Conservation (phyloP, 1,140 invertebrate species). For the Temnothorax longispinosus region DNA sequence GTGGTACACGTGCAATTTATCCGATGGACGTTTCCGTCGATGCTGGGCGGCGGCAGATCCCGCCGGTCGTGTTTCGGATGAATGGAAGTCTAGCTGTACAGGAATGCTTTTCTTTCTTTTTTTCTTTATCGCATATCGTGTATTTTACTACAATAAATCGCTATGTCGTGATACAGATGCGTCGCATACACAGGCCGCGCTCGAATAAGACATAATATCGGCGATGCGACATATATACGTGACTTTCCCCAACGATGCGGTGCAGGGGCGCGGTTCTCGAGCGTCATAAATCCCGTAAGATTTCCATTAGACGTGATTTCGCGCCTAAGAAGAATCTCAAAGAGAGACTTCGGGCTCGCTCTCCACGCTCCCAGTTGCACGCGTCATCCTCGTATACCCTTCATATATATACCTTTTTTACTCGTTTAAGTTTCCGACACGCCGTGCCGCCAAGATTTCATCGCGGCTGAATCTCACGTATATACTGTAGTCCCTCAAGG, state of each 20-base stretch:
- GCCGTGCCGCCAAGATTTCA: conserved; percentile 21
- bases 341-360: background rate
- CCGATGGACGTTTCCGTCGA: background rate
- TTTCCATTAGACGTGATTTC: conserved; percentile 25
- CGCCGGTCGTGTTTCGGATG: background rate
- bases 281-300: background rate
- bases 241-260: background rate
- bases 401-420: background rate
- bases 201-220: conserved; percentile 28
- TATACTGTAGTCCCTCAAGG: background rate
- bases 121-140: conserved; percentile 6
- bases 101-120: background rate
- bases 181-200: conserved; percentile 4
- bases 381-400: background rate
- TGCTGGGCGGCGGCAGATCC: background rate
- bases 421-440: background rate
- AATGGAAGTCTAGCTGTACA: background rate
- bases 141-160: conserved; percentile 42
- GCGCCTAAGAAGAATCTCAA: conserved; percentile 9
- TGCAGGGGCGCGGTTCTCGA: background rate
- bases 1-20: background rate
- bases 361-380: background rate
- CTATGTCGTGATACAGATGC: conserved; percentile 24
- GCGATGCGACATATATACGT: conserved; percentile 24
- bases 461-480: background rate